Base-by-base conservation (phyloP, 64 coral and sea anemone species). In the Orbicella faveolata region DNA sequence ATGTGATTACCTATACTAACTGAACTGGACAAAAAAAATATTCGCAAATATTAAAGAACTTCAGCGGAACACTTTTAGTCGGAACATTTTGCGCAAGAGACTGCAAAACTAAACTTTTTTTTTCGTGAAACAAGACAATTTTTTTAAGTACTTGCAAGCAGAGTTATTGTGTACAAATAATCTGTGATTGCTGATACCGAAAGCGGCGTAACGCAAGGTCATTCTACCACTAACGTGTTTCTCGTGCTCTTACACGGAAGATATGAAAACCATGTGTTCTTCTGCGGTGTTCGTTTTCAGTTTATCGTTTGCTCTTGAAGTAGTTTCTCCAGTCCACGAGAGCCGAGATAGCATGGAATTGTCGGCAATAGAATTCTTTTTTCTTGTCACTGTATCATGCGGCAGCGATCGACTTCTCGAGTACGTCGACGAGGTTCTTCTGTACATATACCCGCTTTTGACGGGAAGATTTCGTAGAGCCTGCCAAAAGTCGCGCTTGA, bases 401-500 rank as follows among this genome's bases (percentile, higher is more conserved):
- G 6, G 8, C 1, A 83, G 63, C 0, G 61, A 83, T 21, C 36
- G 35, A 9, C 20, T 16, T 48, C 18, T 51, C 51, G 18, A 9
- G 8, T 20, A 2, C 20, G 61, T 41, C 34, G 35, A 68, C 7
- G 34, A 20, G 3, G 11, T 57, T 3, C 23, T 26, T 26, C n/a
- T 12, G 8, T 20, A 15, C 14, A 30, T 23, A 79, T 10, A 70
- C 21, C 30, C 44, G 3, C 65, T 68, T 51, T 72, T 85, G 30
- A 26, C 36, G 13, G 37, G 66, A 85, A 85, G 4, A 70, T 41
- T 39, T 14, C 65, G 63, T 66, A 85, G 73, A 13, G 82, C 37
- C 65, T 52, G 20, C 82, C 82, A 85, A 51, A 85, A 85, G 65
- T 85, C 82, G 64, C 82, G 82, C n/a, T 85, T 85, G 20, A 85